Evolutionary conservation across 2,888 invertebrate species (phyloP).

Genomic region (Pristionchus maxplancki): DNA sequence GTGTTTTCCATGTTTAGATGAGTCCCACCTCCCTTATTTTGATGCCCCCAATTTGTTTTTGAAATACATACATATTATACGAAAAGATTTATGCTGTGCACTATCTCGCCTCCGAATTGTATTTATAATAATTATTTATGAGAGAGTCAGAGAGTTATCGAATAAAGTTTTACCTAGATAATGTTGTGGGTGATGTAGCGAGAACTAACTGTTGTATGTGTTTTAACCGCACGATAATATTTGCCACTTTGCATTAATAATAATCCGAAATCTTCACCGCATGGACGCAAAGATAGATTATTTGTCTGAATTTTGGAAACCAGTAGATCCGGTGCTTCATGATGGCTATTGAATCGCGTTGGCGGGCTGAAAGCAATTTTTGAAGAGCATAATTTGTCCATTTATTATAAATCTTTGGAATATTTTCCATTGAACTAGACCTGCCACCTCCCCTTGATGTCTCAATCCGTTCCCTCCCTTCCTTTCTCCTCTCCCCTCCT

Average conservation of each 20-base stretch:
- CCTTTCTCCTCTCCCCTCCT: background rate
- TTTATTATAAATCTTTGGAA: no score
- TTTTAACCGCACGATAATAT: background rate
- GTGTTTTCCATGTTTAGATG: conserved; percentile 18
- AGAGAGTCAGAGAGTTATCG: background rate
- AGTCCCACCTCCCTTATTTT: background rate
- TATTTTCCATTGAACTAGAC: background rate
- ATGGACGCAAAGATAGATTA: no score
- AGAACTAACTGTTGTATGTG: background rate
- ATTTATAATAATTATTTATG: conserved; percentile 46
- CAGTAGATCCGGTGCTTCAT: no score
- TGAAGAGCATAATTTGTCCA: no score
- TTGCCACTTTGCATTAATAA: background rate
- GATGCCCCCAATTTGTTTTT: background rate
- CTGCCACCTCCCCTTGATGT: conserved; percentile 32
- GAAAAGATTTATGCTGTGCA: conserved; percentile 25
- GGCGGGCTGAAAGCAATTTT: no score
- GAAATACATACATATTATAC: conserved; percentile 35
- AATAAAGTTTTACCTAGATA: conserved; percentile 24
- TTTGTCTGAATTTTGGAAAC: no score
- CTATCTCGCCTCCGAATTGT: background rate
- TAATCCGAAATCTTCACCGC: background rate
- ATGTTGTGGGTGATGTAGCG: background rate
- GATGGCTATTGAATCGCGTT: no score
- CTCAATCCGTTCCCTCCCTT: conserved; percentile 12